Conservation (phyloP, 2,888 invertebrate genomes). For the Teleiodes luculella region DNA sequence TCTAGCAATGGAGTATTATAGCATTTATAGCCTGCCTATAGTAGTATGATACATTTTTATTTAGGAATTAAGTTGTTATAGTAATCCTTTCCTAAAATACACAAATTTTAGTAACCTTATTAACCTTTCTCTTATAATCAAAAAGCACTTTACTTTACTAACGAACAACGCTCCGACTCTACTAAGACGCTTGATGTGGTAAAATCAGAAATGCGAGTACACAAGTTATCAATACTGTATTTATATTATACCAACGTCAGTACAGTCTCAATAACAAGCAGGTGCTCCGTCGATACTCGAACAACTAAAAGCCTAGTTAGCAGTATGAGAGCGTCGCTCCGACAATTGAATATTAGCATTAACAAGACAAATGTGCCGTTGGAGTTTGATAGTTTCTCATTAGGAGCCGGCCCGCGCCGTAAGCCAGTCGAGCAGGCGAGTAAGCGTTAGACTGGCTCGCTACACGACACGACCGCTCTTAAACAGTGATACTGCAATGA, state of each 20-base stretch:
- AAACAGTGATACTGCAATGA: constrained; percentile 3
- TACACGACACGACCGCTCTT: background rate
- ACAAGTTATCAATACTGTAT: background rate
- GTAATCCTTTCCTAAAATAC: too few relatives aligned
- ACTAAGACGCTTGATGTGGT: too few relatives aligned
- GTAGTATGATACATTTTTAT: too few relatives aligned
- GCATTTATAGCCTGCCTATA: too few relatives aligned
- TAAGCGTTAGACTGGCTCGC: too few relatives aligned
- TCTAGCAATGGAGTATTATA: too few relatives aligned
- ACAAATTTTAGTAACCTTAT: too few relatives aligned
- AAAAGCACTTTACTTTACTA: too few relatives aligned
- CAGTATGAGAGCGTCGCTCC: constrained; percentile 30
- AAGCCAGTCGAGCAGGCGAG: background rate
- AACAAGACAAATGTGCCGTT: constrained; percentile 65
- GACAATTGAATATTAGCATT: constrained; percentile 67
- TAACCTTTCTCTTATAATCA: too few relatives aligned
- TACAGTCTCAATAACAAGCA: constrained; percentile 15
- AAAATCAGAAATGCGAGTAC: background rate
- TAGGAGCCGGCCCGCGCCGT: constrained; percentile 39
- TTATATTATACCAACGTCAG: background rate
- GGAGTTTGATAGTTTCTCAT: constrained; percentile 70
- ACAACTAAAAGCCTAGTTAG: constrained; percentile 41
- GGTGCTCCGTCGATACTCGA: constrained; percentile 23
- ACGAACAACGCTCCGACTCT: too few relatives aligned
- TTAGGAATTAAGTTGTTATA: too few relatives aligned